Base-by-base conservation (phyloP, 2,888 invertebrate species). In the Agriopis marginaria region DNA sequence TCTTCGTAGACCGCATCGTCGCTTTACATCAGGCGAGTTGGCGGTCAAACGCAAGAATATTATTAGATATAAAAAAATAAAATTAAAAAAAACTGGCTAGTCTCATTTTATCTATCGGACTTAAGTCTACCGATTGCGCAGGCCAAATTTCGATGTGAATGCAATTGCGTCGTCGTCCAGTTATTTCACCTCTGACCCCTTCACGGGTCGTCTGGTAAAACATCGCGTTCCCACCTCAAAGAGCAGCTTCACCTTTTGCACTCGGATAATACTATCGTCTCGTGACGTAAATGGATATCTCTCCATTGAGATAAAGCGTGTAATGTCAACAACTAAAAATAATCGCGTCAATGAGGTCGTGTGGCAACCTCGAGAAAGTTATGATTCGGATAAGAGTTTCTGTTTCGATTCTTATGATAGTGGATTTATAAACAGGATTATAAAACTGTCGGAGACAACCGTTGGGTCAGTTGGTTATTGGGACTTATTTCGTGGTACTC, bases 211-310 rank as follows among this genome's bases (percentile, higher is more conserved):
- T 47, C 58, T 45, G 45, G 45, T 58, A 77, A 23, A 62, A 47
- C 8, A 42, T 47, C 51, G 32, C 47, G 47, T 45, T 55, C 17
- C 56, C 56, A 64, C 61, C 60, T 64, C 49, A 53, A 44, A n/a
- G 50, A 55, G 44, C 51, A 62, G 11, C 3, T 32, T 70, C 70
- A 65, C 63, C 82, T 82, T 81, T 82, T 83, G 79, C 80, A 79
- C 83, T 76, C 68, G 66, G 66, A 70, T 76, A 80, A 76, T 76
- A 77, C 70, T 74, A 79, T 82, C 75, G 69, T 74, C 67, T 71
- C 70, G 70, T 73, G 86, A 86, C 86, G 86, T 83, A 85, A 85
- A 85, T 86, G 73, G 75, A 74, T 82, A 83, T 81, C 80, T 79
- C 73, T 76, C 71, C 76, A 77, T 76, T 75, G 75, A 80, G 81